These are phyloP conservation scores for Percopsis transmontana DNA, from an alignment of 2,113 vertebrate species.

Conservation along the genomic window DNA sequence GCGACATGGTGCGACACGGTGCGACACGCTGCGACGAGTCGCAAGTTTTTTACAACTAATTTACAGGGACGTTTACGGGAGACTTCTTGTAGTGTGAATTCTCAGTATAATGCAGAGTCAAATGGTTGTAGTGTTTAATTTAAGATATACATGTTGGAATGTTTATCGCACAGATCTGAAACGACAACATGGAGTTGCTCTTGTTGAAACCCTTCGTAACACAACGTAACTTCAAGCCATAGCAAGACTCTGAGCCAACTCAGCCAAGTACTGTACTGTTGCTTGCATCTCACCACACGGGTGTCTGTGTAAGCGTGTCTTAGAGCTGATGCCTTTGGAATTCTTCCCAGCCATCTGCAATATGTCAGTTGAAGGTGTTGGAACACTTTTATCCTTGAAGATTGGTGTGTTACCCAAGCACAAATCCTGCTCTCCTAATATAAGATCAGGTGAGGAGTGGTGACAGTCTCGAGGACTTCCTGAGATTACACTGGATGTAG, in stretches of 20 bases:
- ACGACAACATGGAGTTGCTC: too few species aligned
- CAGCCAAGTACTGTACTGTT: neutral
- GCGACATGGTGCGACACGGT: too few species aligned
- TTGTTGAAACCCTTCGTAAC: neutral
- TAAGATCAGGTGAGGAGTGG: constrained; percentile 1
- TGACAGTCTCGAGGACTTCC: neutral
- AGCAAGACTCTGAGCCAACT: neutral
- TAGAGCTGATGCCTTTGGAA: neutral
- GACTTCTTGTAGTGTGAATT: too few species aligned
- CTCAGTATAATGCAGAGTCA: too few species aligned
- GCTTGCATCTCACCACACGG: neutral
- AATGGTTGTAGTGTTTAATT: too few species aligned
- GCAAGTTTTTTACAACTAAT: too few species aligned
- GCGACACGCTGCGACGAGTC: too few species aligned
- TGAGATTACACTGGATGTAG: constrained; percentile 45
- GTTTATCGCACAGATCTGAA: too few species aligned
- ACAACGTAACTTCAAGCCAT: neutral
- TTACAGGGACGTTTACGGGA: too few species aligned
- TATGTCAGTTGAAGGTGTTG: neutral
- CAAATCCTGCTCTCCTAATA: constrained; percentile 21
- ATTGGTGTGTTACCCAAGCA: constrained; percentile 34
- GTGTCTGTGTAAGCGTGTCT: neutral
- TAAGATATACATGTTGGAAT: too few species aligned
- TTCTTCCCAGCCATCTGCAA: neutral
- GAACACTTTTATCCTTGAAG: constrained; percentile 34